Base-by-base conservation (phyloP, 2,888 invertebrate genomes). In the Andrena camellia region DNA sequence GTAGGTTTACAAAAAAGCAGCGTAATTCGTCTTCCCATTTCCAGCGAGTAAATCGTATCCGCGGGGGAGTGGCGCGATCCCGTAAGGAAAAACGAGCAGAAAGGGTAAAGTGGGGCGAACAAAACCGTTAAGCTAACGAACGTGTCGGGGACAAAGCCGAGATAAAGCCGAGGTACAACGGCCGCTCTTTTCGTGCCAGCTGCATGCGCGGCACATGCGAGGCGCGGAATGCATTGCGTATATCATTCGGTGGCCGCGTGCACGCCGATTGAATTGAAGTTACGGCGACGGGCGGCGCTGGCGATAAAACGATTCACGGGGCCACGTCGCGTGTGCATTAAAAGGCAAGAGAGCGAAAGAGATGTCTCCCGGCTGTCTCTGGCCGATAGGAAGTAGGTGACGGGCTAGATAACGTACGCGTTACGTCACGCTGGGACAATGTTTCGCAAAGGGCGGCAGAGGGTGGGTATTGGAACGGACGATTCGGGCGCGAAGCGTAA, bases 261-360 rank as follows among this genome's bases (percentile, higher is more conserved):
- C 68, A 66, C 76, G 75, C 75, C 86, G 86, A 86, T 86, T 86
- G 82, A 86, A 86, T 85, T 80, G 82, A 83, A 86, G 86, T 86
- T 83, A 82, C 86, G 81, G 57, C 73, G 62, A 48, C 66, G 35
- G 50, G 29, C 23, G 48, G 50, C 59, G 50, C 50, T 42, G 48
- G 62, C 86, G 86, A 85, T 86, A 86, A 86, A 86, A 84, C 84
- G 85, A 83, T 86, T 86, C 84, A 81, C 84, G 86, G 76, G 72
- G 60, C 48, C 63, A 54, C 71, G 76, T 35, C 69, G 52, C 70
- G 66, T 57, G 66, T 67, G 69, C 78, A 80, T 83, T 80, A 73
- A 83, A 74, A 64, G 26, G 48, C 48, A 68, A 71, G 54, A 33
- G 67, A 74, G 42, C 67, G 67, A 67, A 74, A 74, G 59, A 66